Base-by-base conservation (phyloP, 2,113 vertebrate genomes). In the Silurus meridionalis region DNA sequence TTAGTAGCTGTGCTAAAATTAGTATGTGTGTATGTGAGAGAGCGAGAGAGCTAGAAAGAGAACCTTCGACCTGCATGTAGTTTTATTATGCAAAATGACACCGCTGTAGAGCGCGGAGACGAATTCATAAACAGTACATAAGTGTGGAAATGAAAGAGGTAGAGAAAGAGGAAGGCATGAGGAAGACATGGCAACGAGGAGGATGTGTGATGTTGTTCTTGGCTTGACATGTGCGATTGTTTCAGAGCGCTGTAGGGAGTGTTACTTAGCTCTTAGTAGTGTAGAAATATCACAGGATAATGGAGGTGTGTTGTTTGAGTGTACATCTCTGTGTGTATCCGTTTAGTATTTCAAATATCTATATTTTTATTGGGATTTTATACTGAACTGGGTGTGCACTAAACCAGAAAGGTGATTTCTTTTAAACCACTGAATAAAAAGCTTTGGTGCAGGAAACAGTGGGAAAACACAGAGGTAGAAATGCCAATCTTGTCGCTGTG, bases 21-120 rank as follows among this genome's bases (percentile, higher is more conserved):
- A 64, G 25, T 87, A 58, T 37, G 78, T 78, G 69, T 75, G 80
- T 83, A 52, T 4, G 79, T 15, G 85, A 7, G 79, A 67, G 60
- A 66, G 37, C n/a, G 71, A 46, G 14, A 46, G 67, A 17, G 46
- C 3, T 28, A 8, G 69, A 71, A 6, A 19, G 69, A 19, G 28
- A 66, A 63, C 72, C 19, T 81, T 48, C 83, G 88, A 85, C 79
- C 61, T 87, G 86, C 82, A 84, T 87, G 48, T 83, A 85, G 86
- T 85, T 72, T 87, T 85, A 89, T 87, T 53, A 69, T 82, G 55
- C 37, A 60, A 81, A 71, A 69, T 80, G 71, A 75, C 84, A 86
- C 53, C 55, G 75, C 37, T 86, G 13, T 67, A 60, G 55, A 63
- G 21, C n/a, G 55, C 21, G 66, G 10, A 10, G 6, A 79, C 28